A percentile compares a stretch with the other conserved stretches of the same genome.
phyloP scores from a whole-genome alignment of 30 jellyfish, hydroid and myxozoan species.

The Hydra vulgaris region DNA sequence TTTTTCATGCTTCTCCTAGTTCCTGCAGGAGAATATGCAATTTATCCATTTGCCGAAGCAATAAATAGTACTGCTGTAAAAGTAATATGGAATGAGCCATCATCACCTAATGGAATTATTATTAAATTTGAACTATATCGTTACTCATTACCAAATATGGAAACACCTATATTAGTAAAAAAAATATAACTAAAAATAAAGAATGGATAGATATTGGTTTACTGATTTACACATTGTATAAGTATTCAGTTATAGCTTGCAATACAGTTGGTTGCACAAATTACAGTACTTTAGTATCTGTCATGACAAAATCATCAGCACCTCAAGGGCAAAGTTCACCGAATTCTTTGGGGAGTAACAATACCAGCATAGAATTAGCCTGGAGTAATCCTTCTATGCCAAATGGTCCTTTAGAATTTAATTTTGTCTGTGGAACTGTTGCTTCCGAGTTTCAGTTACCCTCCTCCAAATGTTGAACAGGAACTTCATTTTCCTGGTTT shows the following conservation, averaged over 20 bases:
- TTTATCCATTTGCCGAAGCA: slow-evolving; percentile 58
- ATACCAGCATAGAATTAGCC: slow-evolving; percentile 31
- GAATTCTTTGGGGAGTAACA: slow-evolving; percentile 27
- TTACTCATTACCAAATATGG: slow-evolving; percentile 25
- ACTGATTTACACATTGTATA: slow-evolving; percentile 60
- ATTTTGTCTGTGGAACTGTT: slow-evolving; percentile 40
- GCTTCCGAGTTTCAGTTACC: slow-evolving; percentile 36
- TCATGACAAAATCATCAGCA: slow-evolving; percentile 59
- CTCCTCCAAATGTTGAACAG: slow-evolving; percentile 76
- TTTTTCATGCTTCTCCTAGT: slow-evolving; percentile 23
- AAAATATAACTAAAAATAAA: slow-evolving; percentile 40
- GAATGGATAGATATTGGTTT: slow-evolving; percentile 22
- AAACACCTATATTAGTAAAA: slow-evolving; percentile 36
- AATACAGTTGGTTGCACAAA: slow-evolving; percentile 73
- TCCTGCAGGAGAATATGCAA: slow-evolving; percentile 68
- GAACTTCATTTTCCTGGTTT: slow-evolving; percentile 69
- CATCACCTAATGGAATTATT: slow-evolving; percentile 68
- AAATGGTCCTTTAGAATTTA: slow-evolving; percentile 79
- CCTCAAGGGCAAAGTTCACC: slow-evolving; percentile 70
- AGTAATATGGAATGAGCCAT: slow-evolving; percentile 60
- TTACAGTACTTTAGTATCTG: slow-evolving; percentile 47
- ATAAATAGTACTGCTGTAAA: slow-evolving; percentile 47
- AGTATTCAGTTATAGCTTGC: slow-evolving; percentile 79
- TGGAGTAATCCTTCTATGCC: slow-evolving; percentile 67
- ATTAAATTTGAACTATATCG: slow-evolving; percentile 59